Percentiles rank a stretch among this genome's conserved stretches.
These are phyloP conservation scores for Neosilurus mollespiculum DNA, from an alignment of 2,797 vertebrate genomes.

Conservation along the genomic window DNA sequence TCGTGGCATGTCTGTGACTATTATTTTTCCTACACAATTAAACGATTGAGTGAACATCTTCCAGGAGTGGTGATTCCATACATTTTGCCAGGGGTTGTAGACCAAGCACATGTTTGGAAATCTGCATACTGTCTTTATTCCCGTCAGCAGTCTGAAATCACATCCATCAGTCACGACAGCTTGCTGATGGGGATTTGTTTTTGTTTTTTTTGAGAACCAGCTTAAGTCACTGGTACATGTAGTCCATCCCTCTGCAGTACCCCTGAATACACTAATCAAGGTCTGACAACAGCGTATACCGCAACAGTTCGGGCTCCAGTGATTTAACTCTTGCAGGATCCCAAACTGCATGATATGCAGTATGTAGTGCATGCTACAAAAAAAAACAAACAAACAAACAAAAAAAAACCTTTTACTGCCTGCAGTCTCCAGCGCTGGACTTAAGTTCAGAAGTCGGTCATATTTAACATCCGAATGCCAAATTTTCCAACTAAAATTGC, in stretches of 20 bases:
- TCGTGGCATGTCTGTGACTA: no score
- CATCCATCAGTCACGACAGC: conserved; percentile 19
- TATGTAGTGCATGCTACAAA: not conserved
- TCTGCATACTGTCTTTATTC: not conserved
- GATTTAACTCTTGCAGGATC: conserved; percentile 29
- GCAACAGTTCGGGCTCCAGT: conserved; percentile 16
- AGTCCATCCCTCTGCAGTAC: conserved; percentile 46
- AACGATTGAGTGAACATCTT: no score
- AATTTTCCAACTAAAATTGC: not conserved
- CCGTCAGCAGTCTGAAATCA: not conserved
- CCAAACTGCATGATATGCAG: conserved; percentile 17
- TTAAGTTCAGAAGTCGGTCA: not conserved
- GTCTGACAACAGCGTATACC: not conserved
- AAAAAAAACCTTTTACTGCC: not conserved
- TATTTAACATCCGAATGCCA: not conserved
- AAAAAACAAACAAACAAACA: not conserved
- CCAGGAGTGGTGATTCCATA: no score
- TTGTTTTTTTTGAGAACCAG: conserved; percentile 22
- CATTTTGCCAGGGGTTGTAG: not conserved
- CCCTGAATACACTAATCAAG: conserved; percentile 52
- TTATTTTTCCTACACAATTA: no score
- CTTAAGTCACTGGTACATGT: conserved; percentile 25
- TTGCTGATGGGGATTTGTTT: conserved; percentile 1
- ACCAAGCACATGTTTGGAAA: conserved; percentile 6
- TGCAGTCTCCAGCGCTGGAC: not conserved